Base-by-base conservation (phyloP, 92 coral and sea anemone genomes). In the Zoanthus sansibaricus region DNA sequence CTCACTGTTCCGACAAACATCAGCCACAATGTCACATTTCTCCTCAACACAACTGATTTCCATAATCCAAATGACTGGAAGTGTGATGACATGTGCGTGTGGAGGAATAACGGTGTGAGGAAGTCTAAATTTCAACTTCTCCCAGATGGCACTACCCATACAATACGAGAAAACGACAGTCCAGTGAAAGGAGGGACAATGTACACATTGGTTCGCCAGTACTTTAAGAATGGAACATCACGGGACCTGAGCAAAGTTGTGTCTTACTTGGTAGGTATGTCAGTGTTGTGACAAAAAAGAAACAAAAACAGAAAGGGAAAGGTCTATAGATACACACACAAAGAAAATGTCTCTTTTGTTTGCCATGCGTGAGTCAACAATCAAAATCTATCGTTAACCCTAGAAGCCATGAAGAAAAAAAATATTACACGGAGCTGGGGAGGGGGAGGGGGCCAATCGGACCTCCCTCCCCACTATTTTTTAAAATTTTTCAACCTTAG, bases 1-100 rank as follows among this genome's bases (percentile, higher is more conserved):
- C n/a, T n/a, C n/a, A n/a, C 58, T 76, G 80, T 76, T 3, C 80
- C 80, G 32, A 76, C 59, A 7, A 76, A 76, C 80, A 76, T 76
- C 44, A 45, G 66, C 32, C 80, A 76, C 4, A 61, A 76, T 76
- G 80, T 76, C 12, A 44, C 80, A 12, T 76, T 76, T 1, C 59
- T 76, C 55, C 44, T 76, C 6, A 61, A 76, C 16, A 76, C 80
- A 6, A 44, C 80, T 10, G 45, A n/a, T 42, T 61, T 76, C 6
- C 15, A 32, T 12, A 44, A 42, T 49, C 59, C 59, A 9, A 15
- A 61, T 32, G 71, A 79, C 71, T 79, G 84, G 84, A 79, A 79
- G 17, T 79, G 84, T 66, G 74, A 55, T 18, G 84, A 79, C 75
- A 79, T 79, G 84, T 74, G 84, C 3, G 64, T 75, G 30, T 79